These are phyloP conservation scores for Rhopilema esculentum DNA, from an alignment of 30 jellyfish, hydroid and myxozoan genomes.

Conservation along the genomic window DNA sequence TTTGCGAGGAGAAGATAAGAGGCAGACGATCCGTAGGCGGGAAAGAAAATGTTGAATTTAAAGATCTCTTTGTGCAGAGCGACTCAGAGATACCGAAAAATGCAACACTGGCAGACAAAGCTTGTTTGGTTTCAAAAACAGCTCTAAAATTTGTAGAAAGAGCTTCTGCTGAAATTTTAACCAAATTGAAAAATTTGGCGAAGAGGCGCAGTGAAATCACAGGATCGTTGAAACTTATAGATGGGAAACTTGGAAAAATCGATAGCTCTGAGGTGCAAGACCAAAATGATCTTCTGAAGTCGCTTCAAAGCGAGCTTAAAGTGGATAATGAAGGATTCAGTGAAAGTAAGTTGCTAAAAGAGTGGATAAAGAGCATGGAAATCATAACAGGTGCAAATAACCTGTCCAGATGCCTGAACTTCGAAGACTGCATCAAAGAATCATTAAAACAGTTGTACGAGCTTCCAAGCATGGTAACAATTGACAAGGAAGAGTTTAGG, in stretches of 20 bases:
- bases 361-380: conserved; percentile 65
- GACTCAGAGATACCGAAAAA: conserved; percentile 9
- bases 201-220: neutral
- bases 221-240: conserved; percentile 6
- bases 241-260: neutral
- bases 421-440: conserved; percentile 64
- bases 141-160: conserved; percentile 10
- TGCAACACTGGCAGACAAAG: conserved; percentile 43
- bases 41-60: neutral
- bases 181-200: neutral
- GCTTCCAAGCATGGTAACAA: conserved; percentile 42
- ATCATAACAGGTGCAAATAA: conserved; percentile 54
- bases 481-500: neutral
- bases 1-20: conserved; percentile 33
- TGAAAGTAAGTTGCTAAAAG: neutral
- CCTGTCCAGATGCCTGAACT: conserved; percentile 63
- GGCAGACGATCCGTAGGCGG: conserved; percentile 51
- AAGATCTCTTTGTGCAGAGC: conserved; percentile 13
- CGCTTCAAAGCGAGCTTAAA: conserved; percentile 13
- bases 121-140: conserved; percentile 54
- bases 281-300: conserved; percentile 7
- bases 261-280: neutral
- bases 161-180: neutral
- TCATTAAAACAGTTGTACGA: conserved; percentile 39
- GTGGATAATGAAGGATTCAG: neutral